Percentiles rank a stretch among this genome's conserved stretches.
phyloP scores from a whole-genome alignment of 2,797 vertebrate species.

The Clarias laeviceps region DNA sequence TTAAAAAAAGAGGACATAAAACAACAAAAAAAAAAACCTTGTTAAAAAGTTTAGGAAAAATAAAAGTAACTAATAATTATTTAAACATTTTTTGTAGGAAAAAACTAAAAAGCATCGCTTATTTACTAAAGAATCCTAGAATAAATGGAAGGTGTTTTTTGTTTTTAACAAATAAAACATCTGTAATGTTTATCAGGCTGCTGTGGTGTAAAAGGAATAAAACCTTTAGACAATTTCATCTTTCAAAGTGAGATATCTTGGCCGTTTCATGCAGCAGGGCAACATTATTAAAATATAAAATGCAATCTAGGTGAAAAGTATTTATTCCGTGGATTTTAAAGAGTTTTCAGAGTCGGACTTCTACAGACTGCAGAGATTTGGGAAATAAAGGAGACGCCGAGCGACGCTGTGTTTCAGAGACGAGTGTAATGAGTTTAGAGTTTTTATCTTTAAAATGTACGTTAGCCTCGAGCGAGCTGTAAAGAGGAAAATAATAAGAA shows the following conservation, averaged over 20 bases:
- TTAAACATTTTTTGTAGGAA: not conserved
- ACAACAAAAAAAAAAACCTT: too few relatives aligned
- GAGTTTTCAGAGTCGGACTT: not conserved
- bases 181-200: not conserved
- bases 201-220: not conserved
- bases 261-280: not conserved
- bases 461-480: not conserved
- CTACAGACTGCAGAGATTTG: not conserved
- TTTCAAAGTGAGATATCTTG: not conserved
- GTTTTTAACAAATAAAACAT: not conserved
- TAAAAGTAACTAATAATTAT: too few relatives aligned
- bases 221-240: not conserved
- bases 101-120: not conserved
- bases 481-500: constrained; percentile 9
- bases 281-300: not conserved
- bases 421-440: not conserved
- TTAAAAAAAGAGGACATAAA: too few relatives aligned
- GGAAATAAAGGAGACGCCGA: not conserved
- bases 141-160: not conserved
- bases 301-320: not conserved
- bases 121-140: not conserved
- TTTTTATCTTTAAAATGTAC: not conserved
- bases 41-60: too few relatives aligned
- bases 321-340: not conserved
- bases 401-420: not conserved